Evolutionary conservation across 2,797 vertebrate species (phyloP), one percentile per base, ranked within the genome.

Genomic region (Xiphorhynchus erythropygius): DNA sequence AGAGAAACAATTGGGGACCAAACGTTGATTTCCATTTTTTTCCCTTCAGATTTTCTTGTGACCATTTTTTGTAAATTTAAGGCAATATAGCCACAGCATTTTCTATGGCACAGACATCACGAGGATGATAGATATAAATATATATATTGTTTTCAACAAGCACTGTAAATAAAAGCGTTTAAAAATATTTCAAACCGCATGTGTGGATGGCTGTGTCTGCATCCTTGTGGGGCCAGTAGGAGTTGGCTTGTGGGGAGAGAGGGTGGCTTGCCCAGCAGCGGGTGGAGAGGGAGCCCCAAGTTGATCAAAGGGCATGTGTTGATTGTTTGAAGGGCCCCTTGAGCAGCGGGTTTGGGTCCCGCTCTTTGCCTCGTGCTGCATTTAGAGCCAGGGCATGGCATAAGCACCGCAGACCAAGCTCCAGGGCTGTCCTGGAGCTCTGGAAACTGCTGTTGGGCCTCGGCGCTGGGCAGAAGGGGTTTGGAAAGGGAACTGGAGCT

Each of bases 101-200:
- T 97, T 97, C 97, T 97, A 97, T 94, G 94, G 96, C 97, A 95
- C 95, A 97, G 93, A 97, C 93, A 95, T 96, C 96, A 97, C 47
- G 52, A 97, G 96, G 95, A 95, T 94, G 84, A 97, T 92, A 94
- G 90, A 97, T 97, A 97, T 96, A 97, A 97, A 97, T 97, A 97
- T 97, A 97, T 97, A 97, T 97, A 97, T 97, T 96, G 97, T 97
- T 97, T 96, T 96, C 95, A 96, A 96, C 91, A 96, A 96, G 96
- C 96, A 97, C 96, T 97, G 97, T 97, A 97, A 97, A 97, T 97
- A 97, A 97, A 97, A 96, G 87, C 55, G 41, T 97, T 97, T 97
- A 96, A 97, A 97, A 97, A 95, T 70, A 90, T 94, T 93, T 96
- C 87, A 74, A 13, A 83, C 3, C 1, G 9, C 57, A 53, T 10